These are phyloP conservation scores for Lampris megalopsis DNA, from an alignment of 2,113 vertebrate species.

Conservation along the genomic window DNA sequence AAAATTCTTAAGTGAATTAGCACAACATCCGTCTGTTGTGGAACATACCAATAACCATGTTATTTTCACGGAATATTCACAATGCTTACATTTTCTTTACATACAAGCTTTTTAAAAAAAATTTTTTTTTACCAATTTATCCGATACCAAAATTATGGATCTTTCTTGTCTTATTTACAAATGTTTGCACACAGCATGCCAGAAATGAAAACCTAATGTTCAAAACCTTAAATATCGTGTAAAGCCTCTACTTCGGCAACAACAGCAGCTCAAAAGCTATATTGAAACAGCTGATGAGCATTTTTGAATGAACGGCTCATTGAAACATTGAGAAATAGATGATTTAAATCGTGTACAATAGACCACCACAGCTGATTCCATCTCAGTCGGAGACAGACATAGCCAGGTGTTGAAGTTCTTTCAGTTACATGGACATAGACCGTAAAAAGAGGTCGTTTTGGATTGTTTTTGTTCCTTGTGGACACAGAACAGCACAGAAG, in stretches of 20 bases:
- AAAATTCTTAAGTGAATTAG: too few species aligned
- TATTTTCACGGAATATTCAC: not conserved
- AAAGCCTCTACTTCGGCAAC: slow-evolving; percentile 7
- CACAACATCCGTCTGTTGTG: too few species aligned
- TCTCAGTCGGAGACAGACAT: too few species aligned
- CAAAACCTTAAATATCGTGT: slow-evolving; percentile 10
- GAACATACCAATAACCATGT: too few species aligned
- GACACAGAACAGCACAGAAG: too few species aligned
- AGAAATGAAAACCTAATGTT: slow-evolving; percentile 8
- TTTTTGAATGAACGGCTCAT: not conserved
- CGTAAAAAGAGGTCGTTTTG: too few species aligned
- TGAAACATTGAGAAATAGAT: too few species aligned
- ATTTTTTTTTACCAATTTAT: not conserved
- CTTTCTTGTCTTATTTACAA: slow-evolving; percentile 4
- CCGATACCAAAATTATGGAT: not conserved
- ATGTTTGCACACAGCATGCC: slow-evolving; percentile 16
- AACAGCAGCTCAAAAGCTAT: slow-evolving; percentile 7
- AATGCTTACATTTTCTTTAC: slow-evolving; percentile 18
- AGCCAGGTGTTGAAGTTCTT: too few species aligned
- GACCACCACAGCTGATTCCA: too few species aligned
- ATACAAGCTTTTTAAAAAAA: slow-evolving; percentile 12
- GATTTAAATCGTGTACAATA: too few species aligned
- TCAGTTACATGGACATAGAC: too few species aligned
- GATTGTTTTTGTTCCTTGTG: too few species aligned
- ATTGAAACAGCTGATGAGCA: slow-evolving; percentile 4